Base-by-base conservation (phyloP, 2,113 vertebrate genomes). In the Argyrosomus japonicus region DNA sequence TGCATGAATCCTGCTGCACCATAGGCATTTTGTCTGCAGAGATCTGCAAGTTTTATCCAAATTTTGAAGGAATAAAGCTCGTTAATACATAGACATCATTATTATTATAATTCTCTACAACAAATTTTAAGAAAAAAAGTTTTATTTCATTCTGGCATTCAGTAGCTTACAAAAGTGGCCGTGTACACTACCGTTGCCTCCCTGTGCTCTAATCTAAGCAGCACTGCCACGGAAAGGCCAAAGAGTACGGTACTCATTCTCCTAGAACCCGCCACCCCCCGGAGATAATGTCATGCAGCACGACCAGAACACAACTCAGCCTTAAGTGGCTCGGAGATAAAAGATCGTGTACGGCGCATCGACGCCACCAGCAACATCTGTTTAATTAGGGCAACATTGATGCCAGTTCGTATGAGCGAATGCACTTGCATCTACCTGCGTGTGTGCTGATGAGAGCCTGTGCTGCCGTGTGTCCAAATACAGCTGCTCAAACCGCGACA, bases 171-270 rank as follows among this genome's bases (percentile, higher is more conserved):
- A 50, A n/a, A 50, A 57, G 4, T 7, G 15, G 23, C 21, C 2
- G 21, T 1, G 6, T 21, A 25, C 19, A 45, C 45, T 23, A 23
- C 53, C 54, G 40, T 60, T 75, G 57, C 21, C 19, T 3, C 18
- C 47, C 17, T 48, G 50, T 48, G 77, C 68, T 72, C 11, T 25
- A 60, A 74, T 6, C 27, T 25, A 23, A 75, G 63, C 56, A 50
- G 71, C 58, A 36, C 57, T 14, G 29, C 45, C 61, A 82, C 70
- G 29, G 60, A 68, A 56, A 72, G 75, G 75, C 61, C 79, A 65
- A 61, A 57, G 32, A 54, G 61, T 8, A 5, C 23, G 15, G 11
- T 51, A 68, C 60, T 27, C 65, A 47, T 73, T 63, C 51, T 29
- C 65, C 57, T 36, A 64, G 73, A 74, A n/a, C 7, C 32, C n/a